phyloP scores from a whole-genome alignment of 1,140 invertebrate species.

The Yoshiicerus persimilis region DNA sequence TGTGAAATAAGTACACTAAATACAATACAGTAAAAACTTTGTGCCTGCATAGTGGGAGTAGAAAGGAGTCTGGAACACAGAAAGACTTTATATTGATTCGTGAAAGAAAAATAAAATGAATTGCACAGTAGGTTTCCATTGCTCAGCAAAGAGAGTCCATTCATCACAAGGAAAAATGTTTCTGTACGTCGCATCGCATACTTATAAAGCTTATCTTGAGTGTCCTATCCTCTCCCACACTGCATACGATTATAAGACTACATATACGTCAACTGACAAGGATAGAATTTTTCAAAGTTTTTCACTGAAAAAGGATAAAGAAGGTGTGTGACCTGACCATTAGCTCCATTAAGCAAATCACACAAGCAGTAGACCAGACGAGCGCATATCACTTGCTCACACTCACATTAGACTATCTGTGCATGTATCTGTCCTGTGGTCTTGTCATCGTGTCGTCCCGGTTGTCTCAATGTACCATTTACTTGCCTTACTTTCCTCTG shows the following conservation, averaged over 20 bases:
- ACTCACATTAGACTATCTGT: not conserved
- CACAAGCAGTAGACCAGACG: not conserved
- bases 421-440: not conserved
- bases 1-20: no score
- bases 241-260: no score
- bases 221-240: not conserved
- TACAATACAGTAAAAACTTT: no score
- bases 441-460: not conserved
- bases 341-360: not conserved
- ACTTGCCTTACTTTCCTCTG: not conserved
- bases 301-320: not conserved
- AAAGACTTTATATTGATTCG: not conserved
- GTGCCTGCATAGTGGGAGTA: not conserved
- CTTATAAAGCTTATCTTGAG: not conserved
- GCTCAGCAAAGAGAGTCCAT: not conserved
- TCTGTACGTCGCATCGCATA: no score
- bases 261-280: not conserved
- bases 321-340: slow-evolving; percentile 2
- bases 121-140: not conserved
- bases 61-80: not conserved
- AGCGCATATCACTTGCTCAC: no score
- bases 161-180: not conserved
- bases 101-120: not conserved
- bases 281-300: not conserved
- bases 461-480: no score